phyloP scores from a whole-genome alignment of 2,888 invertebrate genomes.

The Myathropa florea region DNA sequence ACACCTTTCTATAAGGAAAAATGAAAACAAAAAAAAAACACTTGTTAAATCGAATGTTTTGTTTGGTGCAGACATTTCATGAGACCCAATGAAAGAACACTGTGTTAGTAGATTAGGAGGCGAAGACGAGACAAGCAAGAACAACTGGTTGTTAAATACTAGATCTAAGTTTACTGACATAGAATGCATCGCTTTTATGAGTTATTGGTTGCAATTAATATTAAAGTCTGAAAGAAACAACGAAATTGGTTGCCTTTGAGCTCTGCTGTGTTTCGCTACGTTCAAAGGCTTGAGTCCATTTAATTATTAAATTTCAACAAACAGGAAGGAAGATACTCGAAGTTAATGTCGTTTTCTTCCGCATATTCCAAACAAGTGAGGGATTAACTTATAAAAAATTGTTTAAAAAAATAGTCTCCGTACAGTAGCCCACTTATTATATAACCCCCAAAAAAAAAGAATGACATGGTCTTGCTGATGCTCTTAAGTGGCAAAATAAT shows the following conservation, averaged over 20 bases:
- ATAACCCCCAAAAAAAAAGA: too few relatives aligned
- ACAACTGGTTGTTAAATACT: slow-evolving; percentile 21
- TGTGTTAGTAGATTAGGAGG: slow-evolving; percentile 54
- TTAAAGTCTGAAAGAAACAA: background rate
- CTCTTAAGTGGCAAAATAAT: too few relatives aligned
- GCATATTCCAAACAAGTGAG: too few relatives aligned
- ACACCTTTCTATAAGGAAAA: slow-evolving; percentile 73
- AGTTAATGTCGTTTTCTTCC: too few relatives aligned
- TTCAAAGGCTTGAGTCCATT: too few relatives aligned
- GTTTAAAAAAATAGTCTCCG: too few relatives aligned
- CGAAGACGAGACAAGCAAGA: slow-evolving; percentile 17
- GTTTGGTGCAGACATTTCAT: slow-evolving; percentile 36
- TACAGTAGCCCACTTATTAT: too few relatives aligned
- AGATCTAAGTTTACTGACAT: slow-evolving; percentile 4
- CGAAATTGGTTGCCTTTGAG: background rate
- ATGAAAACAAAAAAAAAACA: slow-evolving; percentile 64
- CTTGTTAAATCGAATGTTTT: slow-evolving; percentile 40
- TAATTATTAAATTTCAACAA: too few relatives aligned
- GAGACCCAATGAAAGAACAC: slow-evolving; percentile 35
- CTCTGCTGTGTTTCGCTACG: too few relatives aligned
- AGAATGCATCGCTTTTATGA: slow-evolving; percentile 59
- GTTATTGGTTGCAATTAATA: background rate
- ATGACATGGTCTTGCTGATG: too few relatives aligned
- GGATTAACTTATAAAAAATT: too few relatives aligned
- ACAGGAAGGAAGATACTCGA: too few relatives aligned